These are phyloP conservation scores for Hippocampus abdominalis DNA, from an alignment of 2,113 vertebrate genomes.

Conservation along the genomic window DNA sequence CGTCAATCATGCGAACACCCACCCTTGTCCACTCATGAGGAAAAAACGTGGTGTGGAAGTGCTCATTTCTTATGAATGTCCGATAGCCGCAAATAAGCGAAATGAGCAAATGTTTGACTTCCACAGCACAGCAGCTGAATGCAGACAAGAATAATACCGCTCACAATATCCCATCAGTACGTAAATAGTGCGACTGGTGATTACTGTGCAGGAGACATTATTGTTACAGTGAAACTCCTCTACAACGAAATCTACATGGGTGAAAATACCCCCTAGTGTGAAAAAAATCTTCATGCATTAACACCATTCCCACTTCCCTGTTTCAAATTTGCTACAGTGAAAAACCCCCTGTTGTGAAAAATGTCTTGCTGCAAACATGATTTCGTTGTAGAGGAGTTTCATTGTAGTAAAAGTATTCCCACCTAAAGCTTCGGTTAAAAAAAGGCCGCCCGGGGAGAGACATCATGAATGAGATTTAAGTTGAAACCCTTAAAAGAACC, in stretches of 20 bases:
- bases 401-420: slow-evolving; percentile 14
- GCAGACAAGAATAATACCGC: background rate
- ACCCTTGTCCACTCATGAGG: slow-evolving; percentile 15
- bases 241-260: no score
- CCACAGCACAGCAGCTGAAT: slow-evolving; percentile 13
- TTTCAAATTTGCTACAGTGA: no score
- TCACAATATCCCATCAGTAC: background rate
- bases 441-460: background rate
- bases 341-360: no score
- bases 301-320: no score
- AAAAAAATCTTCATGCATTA: no score
- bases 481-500: background rate
- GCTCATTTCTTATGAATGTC: slow-evolving; percentile 22
- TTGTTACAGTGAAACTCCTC: no score
- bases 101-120: slow-evolving; percentile 32
- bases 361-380: no score
- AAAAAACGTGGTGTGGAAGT: slow-evolving; percentile 28
- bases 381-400: no score
- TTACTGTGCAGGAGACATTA: slow-evolving; percentile 24
- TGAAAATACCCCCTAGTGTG: no score
- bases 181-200: background rate
- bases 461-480: background rate
- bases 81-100: background rate
- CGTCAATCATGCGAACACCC: no score
- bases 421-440: background rate